Evolutionary conservation across 2,797 vertebrate species (phyloP), one percentile per base, ranked within the genome.

Genomic region (Aselliscus stoliczkanus): DNA sequence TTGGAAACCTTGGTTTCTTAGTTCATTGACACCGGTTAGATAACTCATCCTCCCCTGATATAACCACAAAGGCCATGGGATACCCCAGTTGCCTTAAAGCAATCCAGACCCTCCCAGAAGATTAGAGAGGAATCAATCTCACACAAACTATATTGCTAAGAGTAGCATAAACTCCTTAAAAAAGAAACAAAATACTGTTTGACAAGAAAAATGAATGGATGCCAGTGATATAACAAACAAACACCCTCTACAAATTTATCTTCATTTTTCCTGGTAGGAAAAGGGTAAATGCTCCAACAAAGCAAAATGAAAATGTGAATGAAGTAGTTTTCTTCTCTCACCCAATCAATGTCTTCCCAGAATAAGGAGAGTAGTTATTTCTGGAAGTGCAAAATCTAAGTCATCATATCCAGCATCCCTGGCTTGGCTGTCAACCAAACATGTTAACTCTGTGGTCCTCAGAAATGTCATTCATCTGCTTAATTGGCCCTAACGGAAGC

Each of bases 401-500:
- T 73, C 64, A 75, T 93, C 80, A 75, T 91, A 97, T 84, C 96
- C 77, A 86, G 96, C 92, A 97, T 75, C 56, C 79, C 73, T 90
- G 13, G 88, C 90, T 65, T 95, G 47, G 0, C 96, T 83, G n/a
- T 14, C 0, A n/a, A 67, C 81, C 1, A 54, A 97, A 96, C 93
- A 88, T 92, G 81, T 95, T 96, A 97, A 96, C 93, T 69, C 54
- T 88, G 96, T 83, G 39, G 42, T 97, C 95, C 96, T 52, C 34
- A 65, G 70, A 93, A 98, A 92, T n/a, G 90, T 77, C 95, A 96
- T 98, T 98, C 96, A 95, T 98, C 98, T 98, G 97, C 92, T 96
- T 98, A 98, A 98, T 98, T 98, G 98, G 96, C 96, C 97, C 97
- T 97, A 97, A 97, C 98, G 97, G 97, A 98, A 98, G 90, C 93